phyloP scores from a whole-genome alignment of 2,797 vertebrate species.

The Basileuterus tristriatus region DNA sequence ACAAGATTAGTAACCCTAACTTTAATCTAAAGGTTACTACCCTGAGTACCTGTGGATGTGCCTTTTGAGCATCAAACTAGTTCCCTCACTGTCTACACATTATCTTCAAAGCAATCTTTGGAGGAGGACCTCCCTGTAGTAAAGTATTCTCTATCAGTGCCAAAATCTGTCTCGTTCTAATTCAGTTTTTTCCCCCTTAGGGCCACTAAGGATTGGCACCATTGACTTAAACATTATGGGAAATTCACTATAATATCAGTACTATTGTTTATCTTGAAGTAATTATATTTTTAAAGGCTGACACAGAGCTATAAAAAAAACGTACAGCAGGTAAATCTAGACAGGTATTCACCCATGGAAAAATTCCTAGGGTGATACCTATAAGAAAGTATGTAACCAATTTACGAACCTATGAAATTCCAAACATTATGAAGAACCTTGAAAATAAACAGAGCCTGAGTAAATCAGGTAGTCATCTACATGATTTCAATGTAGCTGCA shows the following conservation, averaged over 20 bases:
- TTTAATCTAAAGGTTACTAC: neutral
- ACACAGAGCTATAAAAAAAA: neutral
- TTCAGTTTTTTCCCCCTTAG: neutral
- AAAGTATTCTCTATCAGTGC: neutral
- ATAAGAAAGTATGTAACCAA: neutral
- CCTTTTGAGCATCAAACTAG: neutral
- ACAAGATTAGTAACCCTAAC: neutral
- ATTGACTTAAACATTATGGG: neutral
- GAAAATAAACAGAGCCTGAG: neutral
- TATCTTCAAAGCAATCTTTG: neutral
- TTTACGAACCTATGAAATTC: neutral
- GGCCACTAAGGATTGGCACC: neutral
- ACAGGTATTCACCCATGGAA: neutral
- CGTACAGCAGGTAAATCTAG: neutral
- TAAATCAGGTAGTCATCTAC: neutral
- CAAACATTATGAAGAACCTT: neutral
- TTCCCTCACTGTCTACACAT: neutral
- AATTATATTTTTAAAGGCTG: neutral
- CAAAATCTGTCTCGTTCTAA: neutral
- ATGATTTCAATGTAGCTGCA: neutral
- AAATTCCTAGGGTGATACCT: neutral
- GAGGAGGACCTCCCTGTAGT: rapidly evolving
- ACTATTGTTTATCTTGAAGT: neutral
- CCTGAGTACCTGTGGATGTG: neutral
- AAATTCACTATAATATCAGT: neutral